Evolutionary conservation across 2,113 vertebrate species (phyloP).

Genomic region (Microtus montanus): DNA sequence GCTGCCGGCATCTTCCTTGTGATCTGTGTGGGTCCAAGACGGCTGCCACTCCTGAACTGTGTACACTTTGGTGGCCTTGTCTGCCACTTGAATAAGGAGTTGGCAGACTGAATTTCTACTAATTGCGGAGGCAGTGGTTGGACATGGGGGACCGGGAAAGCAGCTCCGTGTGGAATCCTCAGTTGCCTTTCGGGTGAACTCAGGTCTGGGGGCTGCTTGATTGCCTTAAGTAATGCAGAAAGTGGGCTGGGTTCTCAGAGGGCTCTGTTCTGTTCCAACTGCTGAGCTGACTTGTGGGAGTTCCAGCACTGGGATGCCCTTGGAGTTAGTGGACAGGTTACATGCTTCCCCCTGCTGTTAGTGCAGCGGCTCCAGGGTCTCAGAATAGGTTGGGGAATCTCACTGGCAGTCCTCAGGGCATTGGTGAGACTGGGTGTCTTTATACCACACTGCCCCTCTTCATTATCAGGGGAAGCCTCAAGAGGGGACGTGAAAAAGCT

Average conservation of each 20-base stretch:
- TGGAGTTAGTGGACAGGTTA: not conserved
- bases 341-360: not conserved
- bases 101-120: constrained; percentile 1
- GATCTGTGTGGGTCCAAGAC: not conserved
- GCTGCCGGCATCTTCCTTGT: not conserved
- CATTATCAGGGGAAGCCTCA: not conserved
- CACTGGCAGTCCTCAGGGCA: not conserved
- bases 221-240: not conserved
- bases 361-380: not conserved
- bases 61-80: not conserved
- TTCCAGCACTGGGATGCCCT: not conserved
- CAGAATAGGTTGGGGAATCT: not conserved
- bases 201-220: not conserved
- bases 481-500: not conserved
- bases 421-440: not conserved
- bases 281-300: not conserved
- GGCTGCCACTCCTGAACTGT: not conserved
- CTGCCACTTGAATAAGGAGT: constrained; percentile 31
- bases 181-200: not conserved
- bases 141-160: not conserved
- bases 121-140: not conserved
- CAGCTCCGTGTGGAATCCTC: not conserved
- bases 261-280: not conserved
- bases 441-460: too few species aligned
- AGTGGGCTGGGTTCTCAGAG: not conserved